These are phyloP conservation scores for Beris morrisii DNA, from an alignment of 2,888 invertebrate species.

Conservation along the genomic window DNA sequence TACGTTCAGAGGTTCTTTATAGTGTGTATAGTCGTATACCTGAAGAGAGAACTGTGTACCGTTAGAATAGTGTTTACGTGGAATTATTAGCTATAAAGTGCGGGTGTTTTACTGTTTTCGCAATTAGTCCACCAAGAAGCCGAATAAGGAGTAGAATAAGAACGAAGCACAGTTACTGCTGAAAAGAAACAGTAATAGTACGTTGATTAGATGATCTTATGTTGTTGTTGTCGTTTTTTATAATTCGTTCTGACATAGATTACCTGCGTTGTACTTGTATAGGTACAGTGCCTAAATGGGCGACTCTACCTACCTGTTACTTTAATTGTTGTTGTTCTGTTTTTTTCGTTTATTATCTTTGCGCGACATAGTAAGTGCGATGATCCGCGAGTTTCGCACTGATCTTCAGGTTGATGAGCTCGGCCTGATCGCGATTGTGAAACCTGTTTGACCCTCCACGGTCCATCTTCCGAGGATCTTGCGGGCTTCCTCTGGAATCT, in stretches of 20 bases:
- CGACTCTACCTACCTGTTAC: no score
- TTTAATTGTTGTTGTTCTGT: no score
- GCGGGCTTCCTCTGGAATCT: no score
- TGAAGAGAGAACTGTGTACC: conserved; percentile 19
- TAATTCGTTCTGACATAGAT: conserved; percentile 26
- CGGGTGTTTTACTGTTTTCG: conserved; percentile 20
- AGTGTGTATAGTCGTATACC: background rate
- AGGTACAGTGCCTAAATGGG: no score
- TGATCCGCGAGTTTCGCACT: no score
- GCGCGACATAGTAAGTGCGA: no score
- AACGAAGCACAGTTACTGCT: conserved; percentile 15
- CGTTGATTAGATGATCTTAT: conserved; percentile 9
- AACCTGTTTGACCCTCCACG: no score
- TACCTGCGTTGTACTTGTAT: conserved; percentile 1
- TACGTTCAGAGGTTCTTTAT: conserved; percentile 9
- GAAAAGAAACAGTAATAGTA: background rate
- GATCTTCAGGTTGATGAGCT: no score
- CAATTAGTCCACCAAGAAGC: conserved; percentile 18
- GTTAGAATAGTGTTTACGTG: conserved; percentile 37
- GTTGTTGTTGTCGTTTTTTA: conserved; percentile 9
- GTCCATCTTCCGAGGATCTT: no score
- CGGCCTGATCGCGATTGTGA: no score
- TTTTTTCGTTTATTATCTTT: no score
- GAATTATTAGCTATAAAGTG: conserved; percentile 21
- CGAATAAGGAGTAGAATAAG: conserved; percentile 22